Evolutionary conservation across 2,888 invertebrate genomes (phyloP), one percentile per base, ranked within the genome.

Genomic region (Pycnomerus fuliginosus): DNA sequence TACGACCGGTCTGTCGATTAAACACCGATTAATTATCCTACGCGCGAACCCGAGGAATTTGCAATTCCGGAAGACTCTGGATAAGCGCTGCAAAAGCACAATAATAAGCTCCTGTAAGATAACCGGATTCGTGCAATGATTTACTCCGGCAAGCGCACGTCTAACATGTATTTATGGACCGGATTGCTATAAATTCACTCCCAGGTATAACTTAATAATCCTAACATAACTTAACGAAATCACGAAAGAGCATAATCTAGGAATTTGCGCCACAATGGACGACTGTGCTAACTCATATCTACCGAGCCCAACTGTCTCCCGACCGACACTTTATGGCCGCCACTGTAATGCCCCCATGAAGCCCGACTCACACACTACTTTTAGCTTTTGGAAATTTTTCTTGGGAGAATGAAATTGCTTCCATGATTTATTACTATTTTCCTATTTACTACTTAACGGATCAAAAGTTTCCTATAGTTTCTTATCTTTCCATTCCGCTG

Each of bases 171-270:
- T 52, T 49, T 46, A 53, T 48, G 46, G 16, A 16, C 30, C 50
- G 24, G 30, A n/a, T 43, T 35, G 34, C 35, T 37, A 48, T 47
- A 50, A 50, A 50, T 52, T 48, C 41, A 28, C 32, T 12, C 38
- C 15, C 32, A 14, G 40, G 41, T 48, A 55, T 55, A 55, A 55
- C 55, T 55, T 55, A 55, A 55, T 55, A 55, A 55, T 55, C 53
- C 53, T 42, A 50, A 51, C 53, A 52, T 53, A 53, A 55, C 42
- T 53, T 48, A 55, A 48, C 50, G 32, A 46, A 52, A 52, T 48
- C 50, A 47, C 36, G 48, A 48, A 39, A 34, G 48, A 32, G 37
- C 44, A 35, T 49, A 52, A 55, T 49, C 51, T 55, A 55, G 53
- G 53, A 48, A 53, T 50, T 48, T 48, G 53, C 46, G 38, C 24